A percentile compares a stretch with the other conserved stretches of the same genome.
Evolutionary conservation across 2,113 vertebrate species (phyloP).

Genomic region (Procapra przewalskii): DNA sequence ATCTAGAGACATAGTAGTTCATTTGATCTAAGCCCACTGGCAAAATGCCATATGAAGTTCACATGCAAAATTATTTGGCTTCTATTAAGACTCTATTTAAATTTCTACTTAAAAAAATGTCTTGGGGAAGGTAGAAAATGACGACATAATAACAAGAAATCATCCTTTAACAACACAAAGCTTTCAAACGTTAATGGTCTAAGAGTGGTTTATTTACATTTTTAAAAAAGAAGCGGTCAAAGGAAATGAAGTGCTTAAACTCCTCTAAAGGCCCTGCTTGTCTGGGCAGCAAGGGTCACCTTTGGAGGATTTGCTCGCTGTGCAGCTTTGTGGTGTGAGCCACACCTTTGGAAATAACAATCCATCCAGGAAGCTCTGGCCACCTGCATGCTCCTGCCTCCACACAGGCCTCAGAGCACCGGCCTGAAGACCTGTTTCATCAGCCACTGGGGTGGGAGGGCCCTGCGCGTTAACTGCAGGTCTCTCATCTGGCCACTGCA

Average conservation of each 20-base stretch:
- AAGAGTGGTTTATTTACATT: neutral
- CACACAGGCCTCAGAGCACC: neutral
- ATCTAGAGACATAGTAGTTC: neutral
- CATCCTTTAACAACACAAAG: neutral
- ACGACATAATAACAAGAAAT: neutral
- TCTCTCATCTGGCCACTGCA: neutral
- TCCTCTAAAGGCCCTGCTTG: neutral
- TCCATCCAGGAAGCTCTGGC: neutral
- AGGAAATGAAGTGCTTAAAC: neutral
- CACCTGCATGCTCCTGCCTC: neutral
- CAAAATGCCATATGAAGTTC: neutral
- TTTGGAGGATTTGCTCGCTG: neutral
- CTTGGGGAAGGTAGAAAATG: neutral
- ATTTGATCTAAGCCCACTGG: neutral
- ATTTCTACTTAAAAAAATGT: neutral
- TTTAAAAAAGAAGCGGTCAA: neutral
- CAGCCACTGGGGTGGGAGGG: no score
- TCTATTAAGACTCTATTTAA: neutral
- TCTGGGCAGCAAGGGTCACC: neutral
- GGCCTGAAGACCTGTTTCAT: no score
- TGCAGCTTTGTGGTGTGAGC: neutral
- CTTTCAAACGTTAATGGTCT: slow-evolving; percentile 2
- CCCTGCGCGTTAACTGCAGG: neutral
- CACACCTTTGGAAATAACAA: neutral
- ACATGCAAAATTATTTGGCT: neutral